Conservation (phyloP, 2,888 invertebrate species). For the Autographa pulchrina region DNA sequence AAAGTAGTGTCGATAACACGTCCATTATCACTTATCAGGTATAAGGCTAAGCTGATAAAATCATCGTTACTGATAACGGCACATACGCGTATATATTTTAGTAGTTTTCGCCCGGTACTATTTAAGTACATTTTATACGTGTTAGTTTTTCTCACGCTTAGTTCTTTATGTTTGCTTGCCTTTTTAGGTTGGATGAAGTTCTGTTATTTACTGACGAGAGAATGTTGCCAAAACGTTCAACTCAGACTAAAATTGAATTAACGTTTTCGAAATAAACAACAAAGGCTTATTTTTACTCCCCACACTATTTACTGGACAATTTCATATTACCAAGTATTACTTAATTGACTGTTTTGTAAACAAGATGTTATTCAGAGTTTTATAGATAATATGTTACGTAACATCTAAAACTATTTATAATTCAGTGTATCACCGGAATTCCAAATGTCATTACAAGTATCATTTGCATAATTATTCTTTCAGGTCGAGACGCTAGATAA, state of each 20-base stretch:
- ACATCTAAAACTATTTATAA: background rate
- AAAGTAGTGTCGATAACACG: background rate
- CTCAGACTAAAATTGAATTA: background rate
- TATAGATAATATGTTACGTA: background rate
- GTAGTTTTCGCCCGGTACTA: background rate
- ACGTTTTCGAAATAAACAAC: background rate
- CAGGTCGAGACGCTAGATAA: conserved; percentile 26
- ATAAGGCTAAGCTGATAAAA: background rate
- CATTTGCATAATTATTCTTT: background rate
- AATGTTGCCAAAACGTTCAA: background rate
- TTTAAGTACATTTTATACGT: background rate
- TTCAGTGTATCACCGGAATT: background rate
- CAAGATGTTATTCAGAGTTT: background rate
- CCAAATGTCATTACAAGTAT: conserved; percentile 5
- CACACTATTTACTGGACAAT: background rate
- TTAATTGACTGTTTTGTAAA: background rate
- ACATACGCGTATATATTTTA: background rate
- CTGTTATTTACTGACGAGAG: background rate
- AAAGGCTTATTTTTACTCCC: too few relatives aligned
- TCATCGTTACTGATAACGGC: background rate
- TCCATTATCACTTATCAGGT: background rate
- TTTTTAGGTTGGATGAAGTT: background rate
- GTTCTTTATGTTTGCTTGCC: background rate
- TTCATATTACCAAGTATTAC: background rate
- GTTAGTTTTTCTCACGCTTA: background rate